A percentile compares a stretch with the other conserved stretches of the same genome.
These are phyloP conservation scores for Polydesmus complanatus DNA, from an alignment of 2,888 invertebrate genomes.

Conservation along the genomic window DNA sequence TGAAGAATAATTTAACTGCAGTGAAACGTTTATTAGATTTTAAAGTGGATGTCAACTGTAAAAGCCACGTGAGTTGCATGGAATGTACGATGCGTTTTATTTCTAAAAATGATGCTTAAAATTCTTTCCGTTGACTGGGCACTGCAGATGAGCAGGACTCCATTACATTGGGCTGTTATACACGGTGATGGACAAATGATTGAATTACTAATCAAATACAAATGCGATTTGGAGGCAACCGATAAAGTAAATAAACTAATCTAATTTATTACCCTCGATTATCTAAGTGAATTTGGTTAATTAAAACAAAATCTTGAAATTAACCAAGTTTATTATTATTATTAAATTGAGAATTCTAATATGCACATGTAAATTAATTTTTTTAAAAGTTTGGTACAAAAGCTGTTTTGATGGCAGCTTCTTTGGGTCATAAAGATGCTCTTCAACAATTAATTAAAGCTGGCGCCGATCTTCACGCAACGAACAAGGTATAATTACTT, in stretches of 20 bases:
- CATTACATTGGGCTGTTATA: slow-evolving; percentile 59
- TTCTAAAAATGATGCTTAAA: not conserved
- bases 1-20: slow-evolving; percentile 30
- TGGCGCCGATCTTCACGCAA: slow-evolving; percentile 30
- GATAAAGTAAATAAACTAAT: slow-evolving; percentile 47
- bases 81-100: not conserved
- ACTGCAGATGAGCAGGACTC: slow-evolving; percentile 44
- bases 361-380: slow-evolving; percentile 5
- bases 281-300: not conserved
- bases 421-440: slow-evolving; percentile 32
- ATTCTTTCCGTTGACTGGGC: not conserved
- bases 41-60: slow-evolving; percentile 32
- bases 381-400: slow-evolving; percentile 33
- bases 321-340: too few species aligned
- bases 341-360: too few species aligned
- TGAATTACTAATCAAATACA: slow-evolving; percentile 48
- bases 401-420: slow-evolving; percentile 31
- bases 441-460: slow-evolving; percentile 29
- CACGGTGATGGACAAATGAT: slow-evolving; percentile 55
- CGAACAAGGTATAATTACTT: slow-evolving; percentile 29
- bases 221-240: slow-evolving; percentile 49
- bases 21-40: slow-evolving; percentile 28
- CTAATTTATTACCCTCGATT: too few species aligned
- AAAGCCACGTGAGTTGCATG: slow-evolving; percentile 30
- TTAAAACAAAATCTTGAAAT: too few species aligned